Evolutionary conservation across 2,797 vertebrate genomes (phyloP), one percentile per base, ranked within the genome.

Genomic region (Buphagus erythrorhynchus): DNA sequence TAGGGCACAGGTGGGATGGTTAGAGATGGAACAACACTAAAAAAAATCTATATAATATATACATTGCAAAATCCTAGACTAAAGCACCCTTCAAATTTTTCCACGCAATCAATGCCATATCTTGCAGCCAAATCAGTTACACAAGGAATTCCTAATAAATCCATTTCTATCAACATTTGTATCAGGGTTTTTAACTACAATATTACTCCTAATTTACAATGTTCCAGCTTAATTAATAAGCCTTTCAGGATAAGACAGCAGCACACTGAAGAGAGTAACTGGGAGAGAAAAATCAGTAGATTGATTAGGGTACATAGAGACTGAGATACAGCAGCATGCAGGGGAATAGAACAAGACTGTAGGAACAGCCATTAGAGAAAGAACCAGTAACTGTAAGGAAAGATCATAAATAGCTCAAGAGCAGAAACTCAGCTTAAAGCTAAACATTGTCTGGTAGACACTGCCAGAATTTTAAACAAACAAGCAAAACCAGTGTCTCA

Each of bases 1-100:
- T 99, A 75, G 5, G 26, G 69, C 55, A 86, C 26, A 62, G 59
- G 59, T 8, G 15, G 10, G 36, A 17, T 6, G 11, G 45, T 90
- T 72, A 93, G 18, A 88, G 20, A 40, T 11, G 5, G 29, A 82
- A 52, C 13, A 61, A 13, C 21, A 45, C 12, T 3, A 45, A 55
- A 31, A 40, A 22, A 28, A 3, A n/a, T 2, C 11, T 7, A 11
- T 11, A 2, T 2, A 1, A 38, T 2, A 2, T 3, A 24, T 5
- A 52, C 29, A 57, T 9, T 3, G 0, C 4, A 52, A 62, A 83
- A 22, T 6, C 19, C 31, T 38, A 5, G 13, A 10, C 8, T 55
- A 62, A 81, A 66, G 11, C 28, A 51, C 25, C 13, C 20, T 48
- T 54, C 20, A 10, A 45, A 31, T 33, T 25, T 4, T 40, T 13